These are phyloP conservation scores for Rhamphomyia laevipes DNA, from an alignment of 2,888 invertebrate genomes.

Conservation along the genomic window DNA sequence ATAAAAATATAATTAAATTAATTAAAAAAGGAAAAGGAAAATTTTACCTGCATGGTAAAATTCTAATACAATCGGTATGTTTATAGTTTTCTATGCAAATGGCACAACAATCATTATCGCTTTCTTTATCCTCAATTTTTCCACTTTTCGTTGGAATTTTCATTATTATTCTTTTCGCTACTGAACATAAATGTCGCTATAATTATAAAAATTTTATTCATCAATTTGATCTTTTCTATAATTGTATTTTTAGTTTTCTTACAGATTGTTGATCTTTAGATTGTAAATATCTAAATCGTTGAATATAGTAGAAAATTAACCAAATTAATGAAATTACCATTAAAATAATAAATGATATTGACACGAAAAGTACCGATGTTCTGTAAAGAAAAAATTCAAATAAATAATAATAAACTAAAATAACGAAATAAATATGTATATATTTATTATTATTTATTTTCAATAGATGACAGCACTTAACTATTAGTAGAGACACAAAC, in stretches of 20 bases:
- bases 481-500: too few species aligned
- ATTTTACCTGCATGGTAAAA: constrained; percentile 79
- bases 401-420: not conserved
- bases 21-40: not conserved
- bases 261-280: constrained; percentile 90
- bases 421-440: not conserved
- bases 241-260: constrained; percentile 30
- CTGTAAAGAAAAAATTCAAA: constrained; percentile 48
- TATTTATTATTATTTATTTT: not conserved
- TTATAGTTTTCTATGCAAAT: constrained; percentile 91
- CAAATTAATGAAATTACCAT: constrained; percentile 92
- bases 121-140: constrained; percentile 75
- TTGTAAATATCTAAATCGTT: constrained; percentile 86
- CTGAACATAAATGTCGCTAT: constrained; percentile 79
- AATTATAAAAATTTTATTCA: constrained; percentile 24
- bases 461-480: too few species aligned
- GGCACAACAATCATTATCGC: constrained; percentile 84
- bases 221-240: too few species aligned
- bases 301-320: constrained; percentile 93
- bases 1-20: not conserved
- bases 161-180: constrained; percentile 86
- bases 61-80: constrained; percentile 72
- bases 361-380: constrained; percentile 88
- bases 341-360: constrained; percentile 87
- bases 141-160: constrained; percentile 86